These are phyloP conservation scores for Argyresthia albistria DNA, from an alignment of 2,888 invertebrate species.

Conservation along the genomic window DNA sequence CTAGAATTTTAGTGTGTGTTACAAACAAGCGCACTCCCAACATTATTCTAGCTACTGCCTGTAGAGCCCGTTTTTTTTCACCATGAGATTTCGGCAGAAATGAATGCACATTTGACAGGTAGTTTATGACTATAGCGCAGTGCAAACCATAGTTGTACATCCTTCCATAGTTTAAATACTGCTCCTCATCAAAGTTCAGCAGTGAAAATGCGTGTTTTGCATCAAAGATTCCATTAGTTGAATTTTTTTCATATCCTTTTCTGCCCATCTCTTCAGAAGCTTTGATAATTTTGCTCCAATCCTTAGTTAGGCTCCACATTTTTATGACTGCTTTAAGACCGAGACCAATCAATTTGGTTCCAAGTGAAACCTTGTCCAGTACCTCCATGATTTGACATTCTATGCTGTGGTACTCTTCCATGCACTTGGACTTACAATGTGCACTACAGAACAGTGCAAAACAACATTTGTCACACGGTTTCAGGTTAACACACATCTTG, in stretches of 20 bases:
- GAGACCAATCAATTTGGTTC: neutral
- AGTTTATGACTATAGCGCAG: neutral
- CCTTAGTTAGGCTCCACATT: neutral
- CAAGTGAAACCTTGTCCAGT: neutral
- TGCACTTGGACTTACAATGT: slow-evolving; percentile 9
- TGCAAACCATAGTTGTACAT: neutral
- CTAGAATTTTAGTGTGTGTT: neutral
- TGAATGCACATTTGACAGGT: neutral
- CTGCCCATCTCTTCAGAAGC: neutral
- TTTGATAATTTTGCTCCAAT: neutral
- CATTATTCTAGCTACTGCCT: neutral
- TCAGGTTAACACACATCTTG: slow-evolving; percentile 12
- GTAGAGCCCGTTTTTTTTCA: neutral
- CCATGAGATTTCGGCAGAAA: neutral
- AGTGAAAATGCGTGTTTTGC: neutral
- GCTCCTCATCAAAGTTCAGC: neutral
- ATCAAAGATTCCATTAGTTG: slow-evolving; percentile 1
- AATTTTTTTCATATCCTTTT: neutral
- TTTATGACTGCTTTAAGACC: slow-evolving; percentile 1
- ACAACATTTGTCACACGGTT: slow-evolving; percentile 12
- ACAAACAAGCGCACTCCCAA: neutral
- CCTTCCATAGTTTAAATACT: neutral
- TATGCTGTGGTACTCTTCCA: slow-evolving; percentile 11
- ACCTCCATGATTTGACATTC: slow-evolving; percentile 12
- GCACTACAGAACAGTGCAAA: slow-evolving; percentile 11